These are phyloP conservation scores for Discoglossus pictus DNA, from an alignment of 2,797 vertebrate genomes.

Conservation along the genomic window DNA sequence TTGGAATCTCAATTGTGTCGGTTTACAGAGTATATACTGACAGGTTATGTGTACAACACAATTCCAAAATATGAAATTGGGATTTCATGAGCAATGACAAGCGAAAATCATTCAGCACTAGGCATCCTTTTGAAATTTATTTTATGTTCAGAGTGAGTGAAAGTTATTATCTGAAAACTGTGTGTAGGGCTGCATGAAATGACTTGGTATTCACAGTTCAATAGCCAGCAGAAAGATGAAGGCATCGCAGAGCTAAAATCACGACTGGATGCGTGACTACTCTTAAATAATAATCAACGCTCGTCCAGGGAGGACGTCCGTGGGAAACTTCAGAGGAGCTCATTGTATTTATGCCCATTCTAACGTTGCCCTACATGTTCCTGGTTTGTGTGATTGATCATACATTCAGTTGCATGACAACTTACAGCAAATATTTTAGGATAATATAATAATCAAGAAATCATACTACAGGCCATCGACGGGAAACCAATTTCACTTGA, in stretches of 20 bases:
- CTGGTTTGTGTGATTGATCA: background rate
- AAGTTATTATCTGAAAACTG: constrained; percentile 21
- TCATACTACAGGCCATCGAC: too few species aligned
- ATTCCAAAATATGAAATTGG: background rate
- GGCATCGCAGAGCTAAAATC: constrained; percentile 7
- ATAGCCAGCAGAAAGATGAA: constrained; percentile 19
- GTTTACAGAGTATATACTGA: too few species aligned
- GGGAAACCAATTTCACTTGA: too few species aligned
- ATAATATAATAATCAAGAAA: too few species aligned
- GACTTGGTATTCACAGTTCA: constrained; percentile 37
- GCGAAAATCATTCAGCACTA: background rate
- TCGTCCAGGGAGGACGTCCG: background rate
- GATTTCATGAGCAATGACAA: constrained; percentile 7
- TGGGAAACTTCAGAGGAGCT: background rate
- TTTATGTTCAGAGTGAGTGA: constrained; percentile 10
- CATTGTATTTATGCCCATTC: background rate
- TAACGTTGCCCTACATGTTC: too few species aligned
- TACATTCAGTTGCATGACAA: background rate
- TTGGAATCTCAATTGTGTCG: too few species aligned
- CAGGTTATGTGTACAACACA: background rate
- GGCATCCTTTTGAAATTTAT: background rate
- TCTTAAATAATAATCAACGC: constrained; percentile 5
- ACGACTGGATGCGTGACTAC: constrained; percentile 6
- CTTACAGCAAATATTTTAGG: too few species aligned
- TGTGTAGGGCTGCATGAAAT: constrained; percentile 36